phyloP scores from a whole-genome alignment of 2,888 invertebrate species.

The Trissolcus japonicus region DNA sequence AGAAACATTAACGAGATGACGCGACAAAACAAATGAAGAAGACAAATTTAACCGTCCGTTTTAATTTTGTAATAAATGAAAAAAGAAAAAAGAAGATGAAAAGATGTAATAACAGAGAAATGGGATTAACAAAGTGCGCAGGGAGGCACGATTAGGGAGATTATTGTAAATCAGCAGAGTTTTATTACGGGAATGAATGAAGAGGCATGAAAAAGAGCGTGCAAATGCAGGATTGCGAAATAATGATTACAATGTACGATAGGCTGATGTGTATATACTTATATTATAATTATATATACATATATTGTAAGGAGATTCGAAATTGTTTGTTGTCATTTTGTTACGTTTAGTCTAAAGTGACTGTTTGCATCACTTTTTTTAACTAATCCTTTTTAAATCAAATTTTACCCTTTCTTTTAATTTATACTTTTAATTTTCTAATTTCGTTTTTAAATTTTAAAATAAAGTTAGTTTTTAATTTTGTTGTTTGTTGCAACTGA shows the following conservation, averaged over 20 bases:
- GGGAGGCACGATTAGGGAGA: constrained; percentile 14
- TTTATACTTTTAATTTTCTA: neutral
- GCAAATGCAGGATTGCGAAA: constrained; percentile 39
- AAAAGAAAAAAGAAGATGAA: constrained; percentile 55
- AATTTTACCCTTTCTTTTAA: neutral
- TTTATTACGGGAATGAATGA: constrained; percentile 50
- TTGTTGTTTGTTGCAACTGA: too few species aligned
- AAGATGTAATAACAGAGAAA: constrained; percentile 41
- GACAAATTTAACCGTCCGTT: constrained; percentile 75
- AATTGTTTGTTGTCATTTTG: constrained; percentile 14
- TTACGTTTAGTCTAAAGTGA: constrained; percentile 11
- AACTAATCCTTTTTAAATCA: neutral
- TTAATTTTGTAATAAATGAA: constrained; percentile 73
- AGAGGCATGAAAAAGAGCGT: constrained; percentile 41
- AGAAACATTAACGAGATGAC: constrained; percentile 49
- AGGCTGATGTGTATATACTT: constrained; percentile 34
- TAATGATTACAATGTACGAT: constrained; percentile 33
- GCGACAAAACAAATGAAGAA: constrained; percentile 57
- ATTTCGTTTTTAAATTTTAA: neutral
- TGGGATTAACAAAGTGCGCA: constrained; percentile 22
- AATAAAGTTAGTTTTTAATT: neutral
- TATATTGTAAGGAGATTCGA: constrained; percentile 7
- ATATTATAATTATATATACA: constrained; percentile 25
- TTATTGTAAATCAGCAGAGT: constrained; percentile 46
- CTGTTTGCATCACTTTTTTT: neutral